Evolutionary conservation across 64 coral and sea anemone species (phyloP), one percentile per base, ranked within the genome.

Genomic region (Astreopora myriophthalma): DNA sequence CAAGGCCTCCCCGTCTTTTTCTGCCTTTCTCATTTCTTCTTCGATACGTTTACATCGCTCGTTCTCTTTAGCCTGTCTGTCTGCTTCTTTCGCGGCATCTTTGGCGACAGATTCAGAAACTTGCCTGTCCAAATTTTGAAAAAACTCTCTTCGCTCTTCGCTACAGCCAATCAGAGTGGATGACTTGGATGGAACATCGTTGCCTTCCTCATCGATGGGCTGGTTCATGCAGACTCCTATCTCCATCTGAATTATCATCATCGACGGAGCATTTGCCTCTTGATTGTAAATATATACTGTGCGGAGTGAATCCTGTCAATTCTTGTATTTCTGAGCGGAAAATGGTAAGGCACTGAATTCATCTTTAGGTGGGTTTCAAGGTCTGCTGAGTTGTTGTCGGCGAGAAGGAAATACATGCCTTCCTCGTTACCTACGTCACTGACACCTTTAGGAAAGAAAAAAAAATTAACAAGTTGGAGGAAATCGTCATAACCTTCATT

Each of bases 361-460:
- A 27, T 34, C 49, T 36, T 85, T 61, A 26, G 64, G 62, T 11
- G 42, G n/a, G n/a, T 46, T 46, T 46, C 42, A 6, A 46, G 4
- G 42, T 46, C 42, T 6, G 11, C 42, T 11, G 42, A 46, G 42
- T 46, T 46, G 42, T 46, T 46, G 58, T 85, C 62, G 49, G 24
- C 80, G 34, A 85, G 32, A 27, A 61, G 24, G 25, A 85, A 61
- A 26, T 57, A 61, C 80, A 85, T 63, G 29, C 13, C 35, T 65
- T 22, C 12, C 5, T 31, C 29, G 17, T 57, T 85, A 28, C 80
- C 49, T 9, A 34, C 20, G 64, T 26, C 9, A 64, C 80, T 85
- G 28, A 34, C 48, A 8, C 84, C 84, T 13, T 71, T 48, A 14
- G 84, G 84, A 71, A 67, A 87, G 44, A 71, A 87, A 35, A 87